Conservation (phyloP, 2,888 invertebrate species). For the Agrochola macilenta region DNA sequence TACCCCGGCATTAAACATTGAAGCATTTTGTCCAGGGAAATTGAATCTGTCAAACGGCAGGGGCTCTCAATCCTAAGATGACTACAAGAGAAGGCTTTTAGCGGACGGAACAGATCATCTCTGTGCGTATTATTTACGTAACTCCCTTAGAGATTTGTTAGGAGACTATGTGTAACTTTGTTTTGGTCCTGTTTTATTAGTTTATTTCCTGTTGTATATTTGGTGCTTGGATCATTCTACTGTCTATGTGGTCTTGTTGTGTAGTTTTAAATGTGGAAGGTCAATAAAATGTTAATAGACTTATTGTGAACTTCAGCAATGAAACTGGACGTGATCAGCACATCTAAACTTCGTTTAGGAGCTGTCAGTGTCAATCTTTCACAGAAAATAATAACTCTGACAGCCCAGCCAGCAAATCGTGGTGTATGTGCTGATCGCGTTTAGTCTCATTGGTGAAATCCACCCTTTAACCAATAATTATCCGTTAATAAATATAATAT, state of each 20-base stretch:
- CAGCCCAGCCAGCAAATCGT: too few relatives aligned
- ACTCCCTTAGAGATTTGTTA: slow-evolving; percentile 56
- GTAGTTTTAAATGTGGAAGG: neutral
- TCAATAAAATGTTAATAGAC: neutral
- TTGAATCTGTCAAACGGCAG: slow-evolving; percentile 79
- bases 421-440: too few relatives aligned
- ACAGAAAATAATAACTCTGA: too few relatives aligned
- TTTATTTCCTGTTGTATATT: slow-evolving; percentile 34
- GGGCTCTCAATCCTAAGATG: slow-evolving; percentile 69
- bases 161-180: slow-evolving; percentile 32
- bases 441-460: too few relatives aligned
- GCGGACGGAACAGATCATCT: slow-evolving; percentile 71
- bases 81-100: slow-evolving; percentile 84
- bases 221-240: slow-evolving; percentile 13
- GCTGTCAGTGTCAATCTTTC: too few relatives aligned
- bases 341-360: too few relatives aligned
- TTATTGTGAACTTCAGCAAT: too few relatives aligned
- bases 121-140: slow-evolving; percentile 71
- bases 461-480: neutral
- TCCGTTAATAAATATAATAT: neutral
- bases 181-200: slow-evolving; percentile 39
- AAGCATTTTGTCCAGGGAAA: slow-evolving; percentile 77
- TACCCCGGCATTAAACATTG: slow-evolving; percentile 63
- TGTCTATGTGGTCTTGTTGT: slow-evolving; percentile 3
- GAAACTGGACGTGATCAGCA: too few relatives aligned